Evolutionary conservation across 2,797 vertebrate genomes (phyloP), one percentile per base, ranked within the genome.

Genomic region (Phaenicophaeus curvirostris): DNA sequence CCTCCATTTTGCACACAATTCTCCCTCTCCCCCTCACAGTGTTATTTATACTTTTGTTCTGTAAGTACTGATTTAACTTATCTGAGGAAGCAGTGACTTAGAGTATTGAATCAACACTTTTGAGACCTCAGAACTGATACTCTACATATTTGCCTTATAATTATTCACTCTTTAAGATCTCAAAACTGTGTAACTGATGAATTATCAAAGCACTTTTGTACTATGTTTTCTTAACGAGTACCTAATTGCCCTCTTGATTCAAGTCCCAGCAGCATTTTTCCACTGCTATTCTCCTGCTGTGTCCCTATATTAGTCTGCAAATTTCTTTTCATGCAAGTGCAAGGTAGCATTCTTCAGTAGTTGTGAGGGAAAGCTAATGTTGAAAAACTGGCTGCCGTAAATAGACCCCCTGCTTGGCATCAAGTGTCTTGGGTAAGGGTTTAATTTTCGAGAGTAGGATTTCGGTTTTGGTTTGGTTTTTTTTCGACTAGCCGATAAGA

Each of bases 301-400:
- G 80, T 73, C 61, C 48, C 77, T 51, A 12, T 82, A 71, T 83
- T 88, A 67, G 67, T 27, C 78, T 83, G 54, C 68, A 87, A 27
- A n/a, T 85, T 90, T 87, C 68, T 77, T 86, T 89, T 93, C 27
- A 59, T 21, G 62, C 16, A 33, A 7, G 11, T 66, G 57, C 35
- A 76, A 61, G 41, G 31, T 76, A 41, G 15, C 21, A 50, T 94
- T 95, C 82, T 63, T 68, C 21, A 33, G 58, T 62, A 77, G 65
- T 57, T 93, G 58, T 65, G 65, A 78, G 35, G 76, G 57, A 91
- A 20, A 79, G 67, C 27, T 58, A 68, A 58, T 58, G 41, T 2
- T 91, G 68, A 87, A 89, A 76, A 85, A 37, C 54, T 53, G 53
- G 23, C 75, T 89, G 83, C 61, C 58, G 91, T 31, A 42, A 74